Evolutionary conservation across 2,797 vertebrate genomes (phyloP).

Genomic region (Sebastes miniatus): DNA sequence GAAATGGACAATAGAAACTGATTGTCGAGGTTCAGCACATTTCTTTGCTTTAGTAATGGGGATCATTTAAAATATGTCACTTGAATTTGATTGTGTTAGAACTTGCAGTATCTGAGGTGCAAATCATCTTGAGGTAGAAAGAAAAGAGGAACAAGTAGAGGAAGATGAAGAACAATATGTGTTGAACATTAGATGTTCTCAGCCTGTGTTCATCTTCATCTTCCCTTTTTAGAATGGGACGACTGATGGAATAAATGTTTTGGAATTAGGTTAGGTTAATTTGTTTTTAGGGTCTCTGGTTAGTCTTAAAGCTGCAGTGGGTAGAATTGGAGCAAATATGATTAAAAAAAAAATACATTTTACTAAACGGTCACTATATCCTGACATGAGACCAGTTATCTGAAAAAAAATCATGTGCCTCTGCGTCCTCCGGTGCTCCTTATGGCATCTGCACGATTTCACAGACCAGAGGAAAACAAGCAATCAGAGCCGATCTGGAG

Average conservation of each 20-base stretch:
- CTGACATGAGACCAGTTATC: too few species aligned
- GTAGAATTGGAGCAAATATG: too few species aligned
- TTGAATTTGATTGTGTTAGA: neutral
- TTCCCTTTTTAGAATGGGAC: neutral
- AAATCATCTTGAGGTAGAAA: neutral
- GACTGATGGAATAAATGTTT: neutral
- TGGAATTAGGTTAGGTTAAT: too few species aligned
- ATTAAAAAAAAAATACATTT: fast-evolving
- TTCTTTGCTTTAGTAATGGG: neutral
- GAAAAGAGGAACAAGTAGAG: neutral
- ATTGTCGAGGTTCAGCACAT: neutral
- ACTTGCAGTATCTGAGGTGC: neutral
- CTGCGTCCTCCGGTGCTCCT: too few species aligned
- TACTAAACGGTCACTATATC: too few species aligned
- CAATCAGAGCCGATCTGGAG: too few species aligned
- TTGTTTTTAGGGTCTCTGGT: too few species aligned
- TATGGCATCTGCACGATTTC: too few species aligned
- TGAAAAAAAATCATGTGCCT: too few species aligned
- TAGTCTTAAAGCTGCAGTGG: too few species aligned
- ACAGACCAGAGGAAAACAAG: too few species aligned
- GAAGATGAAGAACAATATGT: neutral
- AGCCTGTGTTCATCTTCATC: neutral
- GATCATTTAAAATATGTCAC: neutral
- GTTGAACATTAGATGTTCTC: neutral
- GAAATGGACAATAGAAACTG: neutral